Base-by-base conservation (phyloP, 1,140 invertebrate species). In the Drosophila subobscura region DNA sequence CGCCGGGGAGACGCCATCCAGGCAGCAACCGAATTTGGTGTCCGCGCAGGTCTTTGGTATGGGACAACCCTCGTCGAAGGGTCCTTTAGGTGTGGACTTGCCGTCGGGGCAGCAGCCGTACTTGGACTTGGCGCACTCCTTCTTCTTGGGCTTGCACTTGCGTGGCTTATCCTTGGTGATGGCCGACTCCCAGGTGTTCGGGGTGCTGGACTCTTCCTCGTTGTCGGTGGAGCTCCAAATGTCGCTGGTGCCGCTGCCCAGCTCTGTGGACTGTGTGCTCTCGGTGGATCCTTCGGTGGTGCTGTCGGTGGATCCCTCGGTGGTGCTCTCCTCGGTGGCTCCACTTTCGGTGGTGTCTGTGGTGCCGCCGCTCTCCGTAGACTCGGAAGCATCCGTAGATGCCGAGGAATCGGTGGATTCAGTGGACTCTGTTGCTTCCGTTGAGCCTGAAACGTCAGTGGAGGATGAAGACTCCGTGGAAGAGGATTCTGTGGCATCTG, bases 41-140 rank as follows among this genome's bases (percentile, higher is more conserved):
- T 97, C 97, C 72, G 94, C 93, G 72, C 96, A 97, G 0, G 96
- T 97, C 68, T 95, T 93, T 0, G 94, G 93, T 64, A 92, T 94
- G 0, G 94, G 93, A 86, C 96, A 97, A 14, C 95, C 97, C 93
- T 96, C 94, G 63, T 95, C 94, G 76, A 98, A 98, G 25, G 97
- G 96, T 81, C 98, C 98, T 79, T 93, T 92, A 23, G 98, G 97
- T 4, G 94, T 81, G 4, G 96, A 97, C 64, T 95, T 94, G 14
- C 95, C 95, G 91, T 99, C 98, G 14, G 95, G 95, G 92, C 98
- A 99, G 89, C 98, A 99, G 10, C 97, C 97, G 89, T 96, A 98
- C 71, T 94, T 91, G 10, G 95, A 94, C 22, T 93, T 94, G 14
- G 93, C 93, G 79, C 97, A 98, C 47, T 92, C 92, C 59, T 93